Evolutionary conservation across 2,888 invertebrate genomes (phyloP), one percentile per base, ranked within the genome.

Genomic region (Ashinkailepas kermadecensis): DNA sequence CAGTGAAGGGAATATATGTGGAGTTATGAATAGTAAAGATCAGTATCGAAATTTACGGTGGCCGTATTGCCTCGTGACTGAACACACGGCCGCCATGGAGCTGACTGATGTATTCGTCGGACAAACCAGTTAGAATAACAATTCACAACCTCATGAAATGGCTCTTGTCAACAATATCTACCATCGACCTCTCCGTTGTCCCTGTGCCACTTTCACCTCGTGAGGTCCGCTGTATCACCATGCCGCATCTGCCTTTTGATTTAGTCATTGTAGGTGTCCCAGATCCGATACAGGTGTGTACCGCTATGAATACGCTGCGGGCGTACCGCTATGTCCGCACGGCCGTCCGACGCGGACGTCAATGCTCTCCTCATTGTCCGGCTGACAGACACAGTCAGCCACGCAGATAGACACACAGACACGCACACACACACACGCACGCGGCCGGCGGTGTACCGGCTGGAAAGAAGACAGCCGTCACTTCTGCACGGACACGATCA

Each of bases 131-230:
- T 21, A 12, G 25, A 23, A 67, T 74, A 21, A 54, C 12, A 23
- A 74, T 74, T 18, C 74, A 9, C 18, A 11, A 21, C 18, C 9
- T 10, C 8, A 39, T 39, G 70, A 39, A 70, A 56, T 70, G 21
- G 65, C 18, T n/a, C 10, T 23, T 65, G 59, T 23, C 65, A 23
- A 65, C 54, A 56, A 21, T 54, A 70, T 74, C 74, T 56, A 54
- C 56, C 56, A 56, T 6, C 74, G 54, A 23, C 74, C 21, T 74
- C 54, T 25, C 25, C 25, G 25, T 11, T 56, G 74, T 74, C 74
- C 74, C 74, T 56, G 74, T 74, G 74, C 74, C 56, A 74, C 74
- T 74, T 74, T 74, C 74, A 56, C 74, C 21, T 74, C 74, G 56
- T 74, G 23, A 74, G 21, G 74, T 12, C 39, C 9, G 74, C 74